Conservation (phyloP, 2,113 vertebrate genomes). For the Accipiter virgatus region DNA sequence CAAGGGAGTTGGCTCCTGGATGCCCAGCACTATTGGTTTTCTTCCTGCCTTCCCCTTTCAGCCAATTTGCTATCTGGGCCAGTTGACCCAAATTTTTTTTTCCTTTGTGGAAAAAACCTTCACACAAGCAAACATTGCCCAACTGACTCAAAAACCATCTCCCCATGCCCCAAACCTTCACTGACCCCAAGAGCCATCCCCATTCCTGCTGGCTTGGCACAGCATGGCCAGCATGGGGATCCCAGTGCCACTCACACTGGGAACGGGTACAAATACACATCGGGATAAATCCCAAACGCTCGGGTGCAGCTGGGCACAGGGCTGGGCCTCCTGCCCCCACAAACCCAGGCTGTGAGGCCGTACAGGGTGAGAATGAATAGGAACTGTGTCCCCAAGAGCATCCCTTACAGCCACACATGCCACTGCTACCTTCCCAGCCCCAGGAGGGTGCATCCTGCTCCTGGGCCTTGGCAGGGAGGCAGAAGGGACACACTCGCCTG, state of each 20-base stretch:
- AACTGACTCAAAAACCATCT: neutral
- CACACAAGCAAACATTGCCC: neutral
- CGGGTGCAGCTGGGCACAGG: rapidly evolving
- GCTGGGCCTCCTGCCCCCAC: neutral
- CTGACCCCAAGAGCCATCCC: neutral
- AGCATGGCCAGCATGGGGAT: rapidly evolving
- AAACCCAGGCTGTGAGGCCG: neutral
- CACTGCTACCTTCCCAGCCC: neutral
- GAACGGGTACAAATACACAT: neutral
- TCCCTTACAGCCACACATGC: neutral
- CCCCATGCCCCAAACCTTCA: neutral
- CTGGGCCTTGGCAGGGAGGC: neutral
- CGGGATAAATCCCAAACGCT: rapidly evolving
- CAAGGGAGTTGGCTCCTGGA: neutral
- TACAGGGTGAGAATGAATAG: neutral
- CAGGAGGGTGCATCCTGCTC: neutral
- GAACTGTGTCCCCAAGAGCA: neutral
- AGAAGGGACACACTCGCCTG: rapidly evolving
- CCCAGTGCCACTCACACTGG: neutral
- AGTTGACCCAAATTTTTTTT: neutral
- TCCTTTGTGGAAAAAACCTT: neutral
- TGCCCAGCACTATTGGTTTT: neutral
- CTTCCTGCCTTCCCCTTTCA: neutral
- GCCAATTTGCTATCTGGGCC: neutral
- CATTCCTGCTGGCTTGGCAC: neutral